These are phyloP conservation scores for Craniophora ligustri DNA, from an alignment of 2,888 invertebrate genomes.

Conservation along the genomic window DNA sequence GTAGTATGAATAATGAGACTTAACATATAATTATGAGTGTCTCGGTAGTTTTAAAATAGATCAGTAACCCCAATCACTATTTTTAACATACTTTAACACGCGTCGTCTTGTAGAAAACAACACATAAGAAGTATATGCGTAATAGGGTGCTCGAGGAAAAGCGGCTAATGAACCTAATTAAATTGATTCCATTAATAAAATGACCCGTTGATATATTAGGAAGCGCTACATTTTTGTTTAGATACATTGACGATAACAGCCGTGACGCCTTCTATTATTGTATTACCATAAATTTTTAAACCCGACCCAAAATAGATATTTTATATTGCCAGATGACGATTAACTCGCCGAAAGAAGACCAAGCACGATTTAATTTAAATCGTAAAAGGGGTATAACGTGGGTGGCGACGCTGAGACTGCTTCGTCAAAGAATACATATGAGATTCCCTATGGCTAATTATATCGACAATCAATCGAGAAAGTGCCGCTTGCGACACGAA, in stretches of 20 bases:
- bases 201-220: constrained; percentile 16
- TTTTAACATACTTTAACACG: constrained; percentile 40
- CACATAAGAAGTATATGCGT: not conserved
- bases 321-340: constrained; percentile 59
- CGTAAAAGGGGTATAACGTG: constrained; percentile 51
- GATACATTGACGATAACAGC: constrained; percentile 48
- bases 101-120: constrained; percentile 10
- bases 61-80: constrained; percentile 53
- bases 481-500: constrained; percentile 67
- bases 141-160: constrained; percentile 3
- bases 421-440: constrained; percentile 48
- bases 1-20: constrained; percentile 30
- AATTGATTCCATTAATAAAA: constrained; percentile 32
- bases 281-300: constrained; percentile 51
- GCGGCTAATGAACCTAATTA: constrained; percentile 40
- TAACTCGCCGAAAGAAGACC: constrained; percentile 54
- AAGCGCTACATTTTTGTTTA: constrained; percentile 38
- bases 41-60: constrained; percentile 50
- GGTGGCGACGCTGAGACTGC: constrained; percentile 48
- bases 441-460: constrained; percentile 66
- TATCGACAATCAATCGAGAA: constrained; percentile 76
- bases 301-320: constrained; percentile 59
- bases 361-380: constrained; percentile 50
- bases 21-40: constrained; percentile 41
- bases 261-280: constrained; percentile 47